phyloP scores from a whole-genome alignment of 2,888 invertebrate species.

The Eulithis testata region DNA sequence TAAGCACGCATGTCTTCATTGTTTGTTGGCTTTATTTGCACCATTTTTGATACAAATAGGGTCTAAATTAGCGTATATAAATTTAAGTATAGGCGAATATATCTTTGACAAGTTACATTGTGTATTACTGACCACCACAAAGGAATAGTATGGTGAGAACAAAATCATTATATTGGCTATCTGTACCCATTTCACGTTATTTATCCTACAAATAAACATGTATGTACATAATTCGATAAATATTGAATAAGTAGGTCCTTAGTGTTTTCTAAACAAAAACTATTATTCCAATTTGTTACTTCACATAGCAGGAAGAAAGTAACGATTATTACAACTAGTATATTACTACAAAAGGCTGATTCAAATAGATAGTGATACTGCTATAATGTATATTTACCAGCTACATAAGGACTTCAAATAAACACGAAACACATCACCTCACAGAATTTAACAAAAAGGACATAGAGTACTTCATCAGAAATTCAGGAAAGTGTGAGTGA shows the following conservation, averaged over 20 bases:
- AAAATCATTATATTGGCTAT: background rate
- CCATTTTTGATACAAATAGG: no score
- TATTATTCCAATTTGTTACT: no score
- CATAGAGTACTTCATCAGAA: constrained; percentile 6
- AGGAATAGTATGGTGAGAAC: background rate
- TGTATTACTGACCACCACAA: background rate
- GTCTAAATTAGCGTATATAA: no score
- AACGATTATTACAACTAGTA: constrained; percentile 1
- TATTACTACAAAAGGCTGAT: constrained; percentile 8
- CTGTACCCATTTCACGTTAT: background rate
- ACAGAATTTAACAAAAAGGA: constrained; percentile 6
- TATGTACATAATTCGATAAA: background rate
- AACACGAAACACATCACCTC: constrained; percentile 10
- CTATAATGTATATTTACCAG: background rate
- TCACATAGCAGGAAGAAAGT: no score
- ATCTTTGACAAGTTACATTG: background rate
- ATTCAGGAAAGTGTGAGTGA: constrained; percentile 4
- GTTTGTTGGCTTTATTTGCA: no score
- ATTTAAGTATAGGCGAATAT: background rate
- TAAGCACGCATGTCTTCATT: no score
- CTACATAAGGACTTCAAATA: constrained; percentile 16
- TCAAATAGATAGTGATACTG: constrained; percentile 1
- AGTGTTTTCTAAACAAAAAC: no score
- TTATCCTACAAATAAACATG: constrained; percentile 2
- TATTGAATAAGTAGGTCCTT: background rate